These are phyloP conservation scores for Melanophora roralis DNA, from an alignment of 2,888 invertebrate genomes.

Conservation along the genomic window DNA sequence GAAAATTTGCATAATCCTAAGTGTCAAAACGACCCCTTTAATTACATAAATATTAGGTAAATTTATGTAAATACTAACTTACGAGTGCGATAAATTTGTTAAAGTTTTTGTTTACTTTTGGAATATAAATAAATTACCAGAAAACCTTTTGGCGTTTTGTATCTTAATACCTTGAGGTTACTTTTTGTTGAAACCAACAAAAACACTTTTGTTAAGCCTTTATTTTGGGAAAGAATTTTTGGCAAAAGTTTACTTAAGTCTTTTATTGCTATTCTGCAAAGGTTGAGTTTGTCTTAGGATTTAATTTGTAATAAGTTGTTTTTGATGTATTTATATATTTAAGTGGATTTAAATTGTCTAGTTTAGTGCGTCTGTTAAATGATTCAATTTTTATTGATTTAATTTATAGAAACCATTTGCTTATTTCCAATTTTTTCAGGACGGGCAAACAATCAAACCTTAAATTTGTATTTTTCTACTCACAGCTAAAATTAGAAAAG, in stretches of 20 bases:
- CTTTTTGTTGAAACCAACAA: too few relatives aligned
- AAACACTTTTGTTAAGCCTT: neutral
- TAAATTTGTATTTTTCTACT: too few relatives aligned
- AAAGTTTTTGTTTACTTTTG: neutral
- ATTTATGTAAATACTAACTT: slow-evolving; percentile 20
- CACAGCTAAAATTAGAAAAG: too few relatives aligned
- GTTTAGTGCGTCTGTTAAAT: neutral
- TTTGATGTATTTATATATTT: neutral
- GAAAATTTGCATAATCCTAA: slow-evolving; percentile 36
- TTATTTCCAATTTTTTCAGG: neutral
- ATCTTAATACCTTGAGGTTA: neutral
- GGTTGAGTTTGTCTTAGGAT: neutral
- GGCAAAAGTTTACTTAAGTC: neutral
- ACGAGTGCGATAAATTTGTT: neutral
- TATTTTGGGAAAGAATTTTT: neutral
- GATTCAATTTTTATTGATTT: neutral
- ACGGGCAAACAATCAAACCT: neutral
- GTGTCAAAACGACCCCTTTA: slow-evolving; percentile 33
- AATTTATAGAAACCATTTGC: too few relatives aligned
- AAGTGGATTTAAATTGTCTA: neutral
- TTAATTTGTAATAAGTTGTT: neutral
- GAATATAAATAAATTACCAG: neutral
- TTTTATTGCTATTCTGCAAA: neutral
- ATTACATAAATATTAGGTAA: slow-evolving; percentile 30
- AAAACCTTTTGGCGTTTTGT: neutral